phyloP scores from a whole-genome alignment of 2,888 invertebrate genomes.

The Epinotia brunnichana region DNA sequence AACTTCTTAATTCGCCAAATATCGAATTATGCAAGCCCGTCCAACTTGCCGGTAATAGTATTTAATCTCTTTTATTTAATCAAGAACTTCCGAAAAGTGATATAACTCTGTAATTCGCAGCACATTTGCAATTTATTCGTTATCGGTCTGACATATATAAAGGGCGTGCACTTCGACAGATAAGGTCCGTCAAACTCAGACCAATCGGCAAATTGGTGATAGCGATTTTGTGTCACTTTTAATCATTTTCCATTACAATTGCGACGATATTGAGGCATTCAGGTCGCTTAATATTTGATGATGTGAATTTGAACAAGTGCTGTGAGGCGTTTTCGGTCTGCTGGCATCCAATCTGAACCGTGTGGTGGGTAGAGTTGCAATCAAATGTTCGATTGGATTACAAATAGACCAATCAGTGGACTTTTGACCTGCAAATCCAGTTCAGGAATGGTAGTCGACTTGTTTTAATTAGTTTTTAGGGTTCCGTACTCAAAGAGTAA shows the following conservation, averaged over 20 bases:
- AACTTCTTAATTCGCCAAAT: conserved; percentile 27
- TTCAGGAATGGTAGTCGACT: background rate
- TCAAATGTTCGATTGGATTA: conserved; percentile 39
- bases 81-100: conserved; percentile 15
- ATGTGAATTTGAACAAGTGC: conserved; percentile 2
- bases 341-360: conserved; percentile 18
- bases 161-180: conserved; percentile 39
- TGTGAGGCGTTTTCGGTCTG: background rate
- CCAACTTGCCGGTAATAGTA: conserved; percentile 3
- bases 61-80: conserved; percentile 15
- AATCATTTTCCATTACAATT: conserved; percentile 16
- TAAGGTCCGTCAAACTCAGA: conserved; percentile 24
- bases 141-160: conserved; percentile 39
- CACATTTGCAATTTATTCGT: conserved; percentile 36
- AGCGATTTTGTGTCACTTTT: conserved; percentile 21
- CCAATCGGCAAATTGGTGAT: conserved; percentile 35
- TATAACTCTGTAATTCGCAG: conserved; percentile 3
- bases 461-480: background rate
- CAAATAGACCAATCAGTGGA: conserved; percentile 25
- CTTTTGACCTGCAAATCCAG: background rate
- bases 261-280: conserved; percentile 18
- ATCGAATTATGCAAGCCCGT: conserved; percentile 28
- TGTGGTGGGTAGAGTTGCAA: conserved; percentile 14
- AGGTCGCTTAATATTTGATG: conserved; percentile 13
- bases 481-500: no score